Percentiles rank a stretch among this genome's conserved stretches.
Evolutionary conservation across 2,888 invertebrate species (phyloP).

Genomic region (Leistus spinibarbis): DNA sequence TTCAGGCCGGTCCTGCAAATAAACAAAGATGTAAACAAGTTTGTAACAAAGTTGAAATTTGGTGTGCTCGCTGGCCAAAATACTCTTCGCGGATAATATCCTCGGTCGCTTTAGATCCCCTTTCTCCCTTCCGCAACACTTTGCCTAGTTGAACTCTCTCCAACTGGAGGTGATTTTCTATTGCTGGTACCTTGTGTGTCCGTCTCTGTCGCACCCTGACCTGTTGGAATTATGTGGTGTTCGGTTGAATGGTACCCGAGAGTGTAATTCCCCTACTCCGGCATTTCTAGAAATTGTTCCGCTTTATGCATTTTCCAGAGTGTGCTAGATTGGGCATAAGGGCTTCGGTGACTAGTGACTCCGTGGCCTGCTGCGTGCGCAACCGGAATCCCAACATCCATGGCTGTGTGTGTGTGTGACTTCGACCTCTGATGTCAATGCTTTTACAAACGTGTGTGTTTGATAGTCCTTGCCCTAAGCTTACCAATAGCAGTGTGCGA

Average conservation of each 20-base stretch:
- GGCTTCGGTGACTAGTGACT: background rate
- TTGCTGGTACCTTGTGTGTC: background rate
- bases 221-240: slow-evolving; percentile 47
- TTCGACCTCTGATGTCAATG: too few relatives aligned
- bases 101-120: background rate
- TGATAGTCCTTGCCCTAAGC: too few relatives aligned
- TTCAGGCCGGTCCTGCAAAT: background rate
- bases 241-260: slow-evolving; percentile 45
- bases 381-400: background rate
- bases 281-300: slow-evolving; percentile 47
- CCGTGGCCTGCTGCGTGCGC: background rate
- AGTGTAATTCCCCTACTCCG: slow-evolving; percentile 45
- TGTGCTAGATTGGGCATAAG: slow-evolving; percentile 44
- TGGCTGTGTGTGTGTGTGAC: background rate
- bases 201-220: slow-evolving; percentile 40
- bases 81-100: slow-evolving; percentile 12
- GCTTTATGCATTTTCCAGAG: slow-evolving; percentile 48
- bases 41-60: background rate
- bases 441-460: too few relatives aligned
- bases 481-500: too few relatives aligned
- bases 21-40: slow-evolving; percentile 10
- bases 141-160: background rate
- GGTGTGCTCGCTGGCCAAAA: background rate
- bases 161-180: background rate
- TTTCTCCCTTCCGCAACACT: background rate